Conservation (phyloP, 2,888 invertebrate genomes). For the Cryptocephalus primarius region DNA sequence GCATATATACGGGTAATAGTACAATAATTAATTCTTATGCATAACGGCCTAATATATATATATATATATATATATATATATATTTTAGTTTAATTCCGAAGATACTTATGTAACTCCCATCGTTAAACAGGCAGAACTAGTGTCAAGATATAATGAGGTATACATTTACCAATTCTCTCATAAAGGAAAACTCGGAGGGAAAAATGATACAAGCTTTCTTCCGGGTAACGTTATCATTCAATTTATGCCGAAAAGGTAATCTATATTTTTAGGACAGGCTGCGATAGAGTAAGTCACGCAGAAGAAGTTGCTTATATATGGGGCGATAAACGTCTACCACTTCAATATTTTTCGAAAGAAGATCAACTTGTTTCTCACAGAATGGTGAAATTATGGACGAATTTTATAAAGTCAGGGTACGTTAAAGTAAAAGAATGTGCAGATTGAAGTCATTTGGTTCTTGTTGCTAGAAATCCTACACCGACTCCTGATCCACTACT, state of each 20-base stretch:
- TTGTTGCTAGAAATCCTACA: constrained; percentile 5
- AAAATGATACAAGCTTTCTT: no score
- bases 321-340: constrained; percentile 2
- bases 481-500: neutral
- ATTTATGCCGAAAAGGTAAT: no score
- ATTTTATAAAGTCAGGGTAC: constrained; percentile 5
- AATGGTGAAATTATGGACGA: constrained; percentile 5
- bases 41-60: no score
- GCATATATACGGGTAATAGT: neutral
- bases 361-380: constrained; percentile 2
- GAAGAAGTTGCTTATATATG: constrained; percentile 5
- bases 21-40: no score
- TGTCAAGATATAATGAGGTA: neutral
- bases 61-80: no score
- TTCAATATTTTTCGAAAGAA: constrained; percentile 1
- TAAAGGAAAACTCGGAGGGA: constrained; percentile 5
- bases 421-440: no score
- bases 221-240: no score
- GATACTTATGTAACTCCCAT: constrained; percentile 4
- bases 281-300: constrained; percentile 5
- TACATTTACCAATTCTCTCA: constrained; percentile 6
- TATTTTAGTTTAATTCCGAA: constrained; percentile 4
- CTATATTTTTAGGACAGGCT: neutral
- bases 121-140: constrained; percentile 5
- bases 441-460: no score